These are phyloP conservation scores for Dyspetes luteomarginatus DNA, from an alignment of 2,888 invertebrate genomes.

Conservation along the genomic window DNA sequence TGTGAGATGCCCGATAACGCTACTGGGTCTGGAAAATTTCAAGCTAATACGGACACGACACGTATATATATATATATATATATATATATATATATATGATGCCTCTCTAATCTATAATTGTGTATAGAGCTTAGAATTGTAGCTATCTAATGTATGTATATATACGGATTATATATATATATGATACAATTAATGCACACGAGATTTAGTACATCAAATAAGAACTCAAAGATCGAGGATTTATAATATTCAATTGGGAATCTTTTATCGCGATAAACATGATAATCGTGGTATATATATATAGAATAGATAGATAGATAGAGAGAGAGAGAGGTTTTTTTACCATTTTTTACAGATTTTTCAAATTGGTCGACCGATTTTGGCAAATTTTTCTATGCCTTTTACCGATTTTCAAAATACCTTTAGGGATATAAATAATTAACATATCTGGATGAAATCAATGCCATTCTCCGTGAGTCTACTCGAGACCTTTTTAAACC, in stretches of 20 bases:
- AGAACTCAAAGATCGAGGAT: neutral
- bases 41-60: neutral
- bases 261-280: neutral
- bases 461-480: too few relatives aligned
- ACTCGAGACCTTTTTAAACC: too few relatives aligned
- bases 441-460: too few relatives aligned
- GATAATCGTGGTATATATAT: conserved; percentile 2
- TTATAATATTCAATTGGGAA: neutral
- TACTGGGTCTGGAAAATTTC: conserved; percentile 19
- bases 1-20: neutral
- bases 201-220: neutral
- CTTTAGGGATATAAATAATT: too few relatives aligned
- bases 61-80: neutral
- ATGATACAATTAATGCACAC: too few relatives aligned
- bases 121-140: neutral
- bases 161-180: too few relatives aligned
- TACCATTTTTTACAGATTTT: too few relatives aligned
- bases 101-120: neutral
- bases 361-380: too few relatives aligned
- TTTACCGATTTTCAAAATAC: too few relatives aligned
- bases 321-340: too few relatives aligned
- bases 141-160: neutral
- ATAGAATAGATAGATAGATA: neutral
- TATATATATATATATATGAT: neutral
- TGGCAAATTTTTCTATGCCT: too few relatives aligned